phyloP scores from a whole-genome alignment of 2,797 vertebrate species.

The Peromyscus nudipes region DNA sequence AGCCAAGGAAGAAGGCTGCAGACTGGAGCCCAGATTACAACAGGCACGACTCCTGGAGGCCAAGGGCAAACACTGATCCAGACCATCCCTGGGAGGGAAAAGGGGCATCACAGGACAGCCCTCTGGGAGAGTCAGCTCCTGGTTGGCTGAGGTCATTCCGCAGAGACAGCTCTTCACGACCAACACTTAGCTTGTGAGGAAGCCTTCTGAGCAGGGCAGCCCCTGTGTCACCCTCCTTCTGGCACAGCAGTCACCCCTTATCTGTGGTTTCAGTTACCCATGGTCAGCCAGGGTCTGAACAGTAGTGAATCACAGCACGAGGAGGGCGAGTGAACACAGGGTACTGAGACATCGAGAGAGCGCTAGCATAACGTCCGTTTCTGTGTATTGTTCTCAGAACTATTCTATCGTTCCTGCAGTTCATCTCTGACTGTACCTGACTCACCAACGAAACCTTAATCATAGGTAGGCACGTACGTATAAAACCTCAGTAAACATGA shows the following conservation, averaged over 20 bases:
- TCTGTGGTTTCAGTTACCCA: neutral
- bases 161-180: neutral
- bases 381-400: neutral
- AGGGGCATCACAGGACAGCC: fast-evolving
- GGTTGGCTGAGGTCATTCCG: neutral
- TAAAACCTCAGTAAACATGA: neutral
- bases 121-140: neutral
- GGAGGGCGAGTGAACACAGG: neutral
- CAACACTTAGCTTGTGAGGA: too few relatives aligned
- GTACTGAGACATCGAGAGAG: neutral
- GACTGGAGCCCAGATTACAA: neutral
- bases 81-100: neutral
- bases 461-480: too few relatives aligned
- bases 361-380: neutral
- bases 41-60: neutral
- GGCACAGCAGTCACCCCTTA: neutral
- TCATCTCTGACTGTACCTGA: neutral
- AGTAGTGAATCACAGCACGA: neutral
- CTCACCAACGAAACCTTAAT: too few relatives aligned
- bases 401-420: fast-evolving
- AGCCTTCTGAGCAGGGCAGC: neutral
- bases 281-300: neutral
- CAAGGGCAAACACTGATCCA: too few relatives aligned
- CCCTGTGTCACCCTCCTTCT: neutral
- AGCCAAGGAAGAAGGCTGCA: neutral